Base-by-base conservation (phyloP, 2,888 invertebrate species). In the Mesorhabditis sp. region DNA sequence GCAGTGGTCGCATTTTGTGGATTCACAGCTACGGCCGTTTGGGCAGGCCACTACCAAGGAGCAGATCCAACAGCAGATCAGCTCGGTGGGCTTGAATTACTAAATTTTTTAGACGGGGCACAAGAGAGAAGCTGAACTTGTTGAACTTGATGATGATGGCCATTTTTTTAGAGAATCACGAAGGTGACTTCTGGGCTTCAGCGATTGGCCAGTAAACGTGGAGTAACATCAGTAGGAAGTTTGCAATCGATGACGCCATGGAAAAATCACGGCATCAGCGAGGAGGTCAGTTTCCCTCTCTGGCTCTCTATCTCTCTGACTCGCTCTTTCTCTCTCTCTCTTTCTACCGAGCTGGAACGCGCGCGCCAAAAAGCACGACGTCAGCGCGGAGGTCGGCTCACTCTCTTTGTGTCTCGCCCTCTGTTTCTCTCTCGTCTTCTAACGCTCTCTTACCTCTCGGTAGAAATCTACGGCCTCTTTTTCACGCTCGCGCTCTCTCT, bases 121-220 rank as follows among this genome's bases (percentile, higher is more conserved):
- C 58, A n/a, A 58, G 10, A n/a, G 10, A 13, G 58, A 58, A 58
- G n/a, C 43, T 7, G n/a, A 5, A 65, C 41, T 5, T 65, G 28
- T 15, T n/a, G 28, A 42, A 42, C 10, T n/a, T 4, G 43, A 45
- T 5, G 5, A 28, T 4, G 13, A 50, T n/a, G n/a, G 15, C 58
- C 45, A 42, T 4, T n/a, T 4, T 64, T 74, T 66, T 13, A 74
- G 83, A 95, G 95, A 89, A 93, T 96, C 77, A 95, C 95, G 86
- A 94, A 94, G 87, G 91, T 92, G 43, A 94, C 95, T 0, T 95
- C 95, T 4, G 95, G 95, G 0, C 88, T 96, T 70, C 92, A 94
- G 0, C 90, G 95, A 43, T 89, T 96, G 65, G 94, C 95, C 0
- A 93, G 93, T 65, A 89, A 94, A 1, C 94, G 94, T 87, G 92